Evolutionary conservation across 2,888 invertebrate species (phyloP), one percentile per base, ranked within the genome.

Genomic region (Pinctada fucata): DNA sequence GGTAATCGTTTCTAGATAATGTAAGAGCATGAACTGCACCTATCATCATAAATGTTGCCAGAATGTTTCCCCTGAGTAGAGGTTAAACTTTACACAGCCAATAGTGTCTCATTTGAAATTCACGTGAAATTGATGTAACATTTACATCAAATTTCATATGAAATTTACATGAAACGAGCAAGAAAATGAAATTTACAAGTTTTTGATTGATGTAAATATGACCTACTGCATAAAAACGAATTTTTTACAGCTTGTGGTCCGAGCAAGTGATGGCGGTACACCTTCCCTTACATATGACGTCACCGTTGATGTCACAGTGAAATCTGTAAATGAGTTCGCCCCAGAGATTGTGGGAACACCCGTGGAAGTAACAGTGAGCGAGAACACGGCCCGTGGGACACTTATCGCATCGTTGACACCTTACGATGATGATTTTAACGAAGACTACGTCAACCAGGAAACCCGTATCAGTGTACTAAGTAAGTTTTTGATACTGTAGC

Each of bases 311-410:
- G 78, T 88, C 45, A 81, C 75, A 68, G 77, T 88, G 3, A 77
- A 79, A 2, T 84, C 85, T 3, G 85, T 86, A 13, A 88, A 88
- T 77, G 88, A 88, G 75, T 81, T 86, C 77, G 82, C 84, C 5
- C 88, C 88, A 1, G 50, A 48, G 16, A 84, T 84, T 70, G 77
- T 82, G 13, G 77, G 79, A 5, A 77, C 83, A 6, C 85, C 87
- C 2, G 68, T 78, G 48, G 73, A 78, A 2, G 76, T 86, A 6
- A 79, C 82, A 67, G 68, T 88, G 2, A 77, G 79, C 47, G 88
- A 88, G 74, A 74, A 82, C 52, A 74, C 77, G n/a, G 63, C 82
- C 3, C 76, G 84, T 3, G 88, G 88, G 2, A 72, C 76, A 6
- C 69, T 82, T 50, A 71, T 87, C 2, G 72, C 79, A 3, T 79